Evolutionary conservation across 2,888 invertebrate genomes (phyloP), one percentile per base, ranked within the genome.

Genomic region (Chouioia cunea): DNA sequence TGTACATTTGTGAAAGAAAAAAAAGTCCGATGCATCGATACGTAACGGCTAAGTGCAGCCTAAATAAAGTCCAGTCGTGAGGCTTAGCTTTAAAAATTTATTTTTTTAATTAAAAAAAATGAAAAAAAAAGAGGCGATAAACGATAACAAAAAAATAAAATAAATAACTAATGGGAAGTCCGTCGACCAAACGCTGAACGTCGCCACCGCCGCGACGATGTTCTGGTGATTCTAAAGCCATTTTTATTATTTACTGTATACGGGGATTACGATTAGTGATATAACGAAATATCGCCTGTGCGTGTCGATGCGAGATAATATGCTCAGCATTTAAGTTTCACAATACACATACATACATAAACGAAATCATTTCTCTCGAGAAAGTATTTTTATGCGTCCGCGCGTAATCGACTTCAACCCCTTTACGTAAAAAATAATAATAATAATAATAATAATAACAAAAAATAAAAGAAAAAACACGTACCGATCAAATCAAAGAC

Each of bases 401-500:
- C 10, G 36, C 10, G 36, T 36, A 36, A 36, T 36, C 36, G 36
- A 36, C 6, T 36, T 36, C 10, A 50, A 50, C 50, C 6, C 16
- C 50, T 18, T 50, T 50, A 16, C 12, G 18, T 50, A 73, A 53
- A 63, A 66, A 64, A 63, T 15, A 63, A 68, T 20, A 27, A 52
- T 27, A 36, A 36, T 36, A 36, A 36, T n/a, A n/a, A n/a, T n/a
- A n/a, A n/a, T n/a, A n/a, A n/a, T n/a, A n/a, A n/a, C n/a, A n/a
- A n/a, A n/a, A n/a, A n/a, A n/a, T n/a, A n/a, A n/a, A n/a, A n/a
- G n/a, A n/a, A 8, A 4, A 36, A 36, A 36, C 36, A 36, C 36
- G 36, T 36, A 36, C 10, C 36, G 36, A 77, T 81, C 76, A 80
- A 84, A 83, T 81, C 81, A 82, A 82, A 82, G 79, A 78, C 76